Evolutionary conservation across 2,888 invertebrate genomes (phyloP), one percentile per base, ranked within the genome.

Genomic region (Agrotis segetum): DNA sequence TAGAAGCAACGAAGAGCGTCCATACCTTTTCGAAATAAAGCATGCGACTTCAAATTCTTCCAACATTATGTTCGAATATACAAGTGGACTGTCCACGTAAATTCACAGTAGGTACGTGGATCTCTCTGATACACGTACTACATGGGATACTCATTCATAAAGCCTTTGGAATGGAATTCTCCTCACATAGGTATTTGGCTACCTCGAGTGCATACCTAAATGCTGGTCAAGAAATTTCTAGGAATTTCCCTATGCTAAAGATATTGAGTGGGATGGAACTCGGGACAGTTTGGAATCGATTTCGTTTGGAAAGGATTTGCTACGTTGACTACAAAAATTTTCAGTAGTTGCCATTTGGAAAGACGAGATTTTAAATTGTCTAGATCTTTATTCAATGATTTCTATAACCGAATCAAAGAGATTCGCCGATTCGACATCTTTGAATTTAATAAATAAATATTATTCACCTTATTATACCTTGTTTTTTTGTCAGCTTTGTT

Each of bases 141-240:
- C 24, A 62, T 44, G 49, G 17, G 50, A 67, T 62, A 53, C 56
- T 68, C 60, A 79, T 85, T 84, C 71, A 75, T 83, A 81, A 78
- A 74, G 67, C 62, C 72, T 74, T 65, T 29, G 29, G 62, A 73
- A 53, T 53, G 61, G 67, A 69, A 76, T 81, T 76, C 71, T 19
- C 63, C 61, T 74, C 67, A 76, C 64, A 68, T 63, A 66, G 60
- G 58, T 78, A 74, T 67, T 74, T 67, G 56, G 70, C 49, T 53
- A 80, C 66, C 55, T 75, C 62, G 46, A 83, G 70, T 72, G 62
- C 62, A 68, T 75, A 69, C 44, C 50, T 63, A 53, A 34, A 17
- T 47, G 58, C 61, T 66, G 71, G 67, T 67, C 59, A 79, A 63
- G 69, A 73, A 75, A 75, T 67, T 44, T 67, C 62, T 19, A 44